Evolutionary conservation across 1,140 invertebrate species (phyloP), one percentile per base, ranked within the genome.

Genomic region (Hyphantria cunea): DNA sequence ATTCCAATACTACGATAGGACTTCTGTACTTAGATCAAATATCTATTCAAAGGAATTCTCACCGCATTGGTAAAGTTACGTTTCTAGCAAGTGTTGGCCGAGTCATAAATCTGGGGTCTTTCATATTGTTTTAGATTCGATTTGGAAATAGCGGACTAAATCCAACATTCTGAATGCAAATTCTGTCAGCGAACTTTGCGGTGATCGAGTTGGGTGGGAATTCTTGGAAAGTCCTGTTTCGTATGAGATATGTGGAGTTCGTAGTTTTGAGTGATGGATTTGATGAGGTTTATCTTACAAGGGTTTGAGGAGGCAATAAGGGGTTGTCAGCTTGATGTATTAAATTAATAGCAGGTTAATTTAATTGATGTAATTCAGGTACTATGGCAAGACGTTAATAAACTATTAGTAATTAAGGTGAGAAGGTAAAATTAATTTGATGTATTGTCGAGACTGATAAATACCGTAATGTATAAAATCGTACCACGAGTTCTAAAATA

Each of bases 51-150:
- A 60, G 37, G n/a, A 41, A 42, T 60, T 34, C 12, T 12, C 34
- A 49, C 33, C 45, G 47, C 56, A 60, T 44, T 51, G 47, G 37
- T n/a, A 12, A 51, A 60, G 34, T 60, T 37, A 33, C 42, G 14
- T 49, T 39, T 48, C 15, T 12, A 10, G 8, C 17, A 12, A 60
- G 51, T 60, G 51, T 51, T 51, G 56, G 25, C 39, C 33, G 39
- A 60, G 47, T 51, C 50, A 60, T 60, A 60, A 60, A 60, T 60
- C 56, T 51, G 56, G 41, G 17, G 48, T 60, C 48, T 31, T 51
- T 50, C 48, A 50, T 60, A 60, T 51, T 50, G 48, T 51, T 50
- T 42, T 51, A 51, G 37, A 42, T 60, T 51, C 17, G 41, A 37
- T 25, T 11, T 11, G 31, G 33, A 39, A 39, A 10, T 33, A 9